Evolutionary conservation across 1,140 invertebrate species (phyloP).

Genomic region (Leptonema lineaticorne): DNA sequence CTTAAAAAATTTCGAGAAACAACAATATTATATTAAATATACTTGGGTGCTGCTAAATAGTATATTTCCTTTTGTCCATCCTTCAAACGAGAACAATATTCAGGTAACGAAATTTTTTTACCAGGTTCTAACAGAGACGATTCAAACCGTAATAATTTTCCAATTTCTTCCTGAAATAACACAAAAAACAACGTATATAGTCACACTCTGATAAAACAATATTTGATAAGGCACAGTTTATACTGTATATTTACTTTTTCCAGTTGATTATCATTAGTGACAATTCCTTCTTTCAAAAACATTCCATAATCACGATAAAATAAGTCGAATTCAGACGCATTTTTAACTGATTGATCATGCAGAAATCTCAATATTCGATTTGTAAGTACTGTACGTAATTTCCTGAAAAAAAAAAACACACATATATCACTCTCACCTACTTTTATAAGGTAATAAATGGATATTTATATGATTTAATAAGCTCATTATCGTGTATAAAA

Average conservation of each 20-base stretch:
- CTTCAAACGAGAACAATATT: conserved; percentile 81
- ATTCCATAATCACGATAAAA: conserved; percentile 93
- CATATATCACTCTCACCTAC: background rate
- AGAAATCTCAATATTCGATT: conserved; percentile 84
- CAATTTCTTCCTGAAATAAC: conserved; percentile 80
- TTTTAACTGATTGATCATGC: conserved; percentile 81
- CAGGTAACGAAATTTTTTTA: conserved; percentile 75
- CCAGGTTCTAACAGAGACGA: conserved; percentile 78
- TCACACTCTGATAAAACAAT: too few relatives aligned
- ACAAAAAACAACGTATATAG: background rate
- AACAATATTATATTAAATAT: conserved; percentile 39
- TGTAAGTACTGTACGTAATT: conserved; percentile 82
- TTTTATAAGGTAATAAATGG: too few relatives aligned
- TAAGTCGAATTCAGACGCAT: conserved; percentile 75
- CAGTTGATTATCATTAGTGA: conserved; percentile 73
- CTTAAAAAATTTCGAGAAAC: background rate
- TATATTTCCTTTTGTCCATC: conserved; percentile 85
- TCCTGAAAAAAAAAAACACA: conserved; percentile 68
- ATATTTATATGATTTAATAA: too few relatives aligned
- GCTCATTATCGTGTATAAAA: too few relatives aligned
- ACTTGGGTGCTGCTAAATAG: conserved; percentile 92
- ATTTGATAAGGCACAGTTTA: too few relatives aligned
- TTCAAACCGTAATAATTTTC: conserved; percentile 89
- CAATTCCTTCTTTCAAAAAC: conserved; percentile 94
- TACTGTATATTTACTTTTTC: conserved; percentile 85